phyloP scores from a whole-genome alignment of 2,113 vertebrate species.

The Tragelaphus strepsiceros region DNA sequence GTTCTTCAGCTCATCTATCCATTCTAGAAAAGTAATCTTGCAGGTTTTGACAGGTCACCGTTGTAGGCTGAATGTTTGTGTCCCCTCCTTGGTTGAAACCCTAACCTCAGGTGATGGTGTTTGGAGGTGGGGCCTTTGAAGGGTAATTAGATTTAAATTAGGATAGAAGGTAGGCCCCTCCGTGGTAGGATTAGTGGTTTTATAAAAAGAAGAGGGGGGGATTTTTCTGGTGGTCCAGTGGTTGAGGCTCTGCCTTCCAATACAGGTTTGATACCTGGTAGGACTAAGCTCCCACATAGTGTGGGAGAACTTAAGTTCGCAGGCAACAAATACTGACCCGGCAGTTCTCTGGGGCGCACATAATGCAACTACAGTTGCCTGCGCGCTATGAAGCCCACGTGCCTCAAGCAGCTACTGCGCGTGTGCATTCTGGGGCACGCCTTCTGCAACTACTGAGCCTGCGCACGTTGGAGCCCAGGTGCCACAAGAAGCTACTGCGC shows the following conservation, averaged over 20 bases:
- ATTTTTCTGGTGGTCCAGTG: background rate
- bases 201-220: background rate
- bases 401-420: background rate
- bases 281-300: background rate
- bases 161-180: background rate
- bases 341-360: background rate
- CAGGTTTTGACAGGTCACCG: background rate
- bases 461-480: fast-evolving
- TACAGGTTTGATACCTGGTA: background rate
- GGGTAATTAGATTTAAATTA: background rate
- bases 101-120: background rate
- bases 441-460: background rate
- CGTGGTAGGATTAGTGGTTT: background rate
- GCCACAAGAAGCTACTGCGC: background rate
- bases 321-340: background rate
- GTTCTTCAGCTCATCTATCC: background rate
- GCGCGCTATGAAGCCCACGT: fast-evolving
- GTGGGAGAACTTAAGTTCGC: background rate
- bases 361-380: background rate
- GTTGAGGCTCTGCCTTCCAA: background rate
- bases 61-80: background rate
- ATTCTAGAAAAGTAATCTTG: background rate
- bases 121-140: background rate
- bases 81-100: background rate
- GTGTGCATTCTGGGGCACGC: background rate